Evolutionary conservation across 2,888 invertebrate genomes (phyloP).

Genomic region (Galeruca laticollis): DNA sequence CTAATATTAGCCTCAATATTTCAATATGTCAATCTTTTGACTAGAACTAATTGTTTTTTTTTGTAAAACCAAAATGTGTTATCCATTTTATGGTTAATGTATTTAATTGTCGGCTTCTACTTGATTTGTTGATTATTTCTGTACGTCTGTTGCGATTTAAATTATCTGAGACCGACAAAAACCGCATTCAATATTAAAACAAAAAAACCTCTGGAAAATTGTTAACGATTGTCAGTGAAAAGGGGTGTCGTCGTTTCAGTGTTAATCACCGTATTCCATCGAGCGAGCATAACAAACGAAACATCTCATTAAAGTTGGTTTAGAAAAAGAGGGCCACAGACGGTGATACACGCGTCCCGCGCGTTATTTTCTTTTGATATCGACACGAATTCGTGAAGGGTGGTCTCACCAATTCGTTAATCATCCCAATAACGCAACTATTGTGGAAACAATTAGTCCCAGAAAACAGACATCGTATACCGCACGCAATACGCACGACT

Average conservation of each 20-base stretch:
- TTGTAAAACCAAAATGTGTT: too few species aligned
- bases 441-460: slow-evolving; percentile 28
- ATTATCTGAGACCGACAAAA: neutral
- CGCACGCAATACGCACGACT: slow-evolving; percentile 23
- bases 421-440: slow-evolving; percentile 49
- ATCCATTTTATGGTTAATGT: too few species aligned
- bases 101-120: too few species aligned
- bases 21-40: too few species aligned
- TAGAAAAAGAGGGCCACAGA: slow-evolving; percentile 54
- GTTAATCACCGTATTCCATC: slow-evolving; percentile 35
- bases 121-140: too few species aligned
- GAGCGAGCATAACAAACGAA: slow-evolving; percentile 46
- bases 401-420: slow-evolving; percentile 54
- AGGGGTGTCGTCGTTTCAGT: slow-evolving; percentile 19
- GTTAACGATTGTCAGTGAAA: neutral
- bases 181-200: neutral
- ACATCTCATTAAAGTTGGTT: slow-evolving; percentile 56
- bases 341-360: slow-evolving; percentile 55
- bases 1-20: too few species aligned
- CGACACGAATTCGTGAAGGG: slow-evolving; percentile 52
- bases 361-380: slow-evolving; percentile 55
- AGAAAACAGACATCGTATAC: slow-evolving; percentile 21
- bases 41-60: too few species aligned
- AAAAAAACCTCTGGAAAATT: neutral
- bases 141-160: too few species aligned